Evolutionary conservation across 2,797 vertebrate genomes (phyloP).

Genomic region (Netta rufina): DNA sequence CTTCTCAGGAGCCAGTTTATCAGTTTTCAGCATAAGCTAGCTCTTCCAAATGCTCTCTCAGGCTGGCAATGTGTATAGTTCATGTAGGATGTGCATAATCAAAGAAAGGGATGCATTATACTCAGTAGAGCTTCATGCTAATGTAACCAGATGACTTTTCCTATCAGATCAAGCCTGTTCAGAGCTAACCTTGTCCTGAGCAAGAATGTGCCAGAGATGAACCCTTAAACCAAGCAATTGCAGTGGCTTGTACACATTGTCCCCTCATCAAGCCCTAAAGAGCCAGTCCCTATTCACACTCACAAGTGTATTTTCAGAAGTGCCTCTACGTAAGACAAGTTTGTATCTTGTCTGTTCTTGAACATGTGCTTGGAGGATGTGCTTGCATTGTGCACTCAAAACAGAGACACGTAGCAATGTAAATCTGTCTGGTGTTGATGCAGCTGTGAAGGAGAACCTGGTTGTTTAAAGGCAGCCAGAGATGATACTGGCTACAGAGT

Average conservation of each 20-base stretch:
- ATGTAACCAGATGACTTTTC: background rate
- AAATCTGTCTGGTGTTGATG: background rate
- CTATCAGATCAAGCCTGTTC: background rate
- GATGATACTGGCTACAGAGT: background rate
- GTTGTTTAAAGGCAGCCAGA: background rate
- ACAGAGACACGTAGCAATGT: background rate
- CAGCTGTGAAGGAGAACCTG: background rate
- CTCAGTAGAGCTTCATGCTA: background rate
- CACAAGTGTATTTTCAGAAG: background rate
- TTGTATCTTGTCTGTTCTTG: background rate
- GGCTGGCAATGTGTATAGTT: accelerated
- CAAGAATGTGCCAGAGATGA: background rate
- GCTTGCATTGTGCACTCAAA: background rate
- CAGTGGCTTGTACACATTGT: background rate
- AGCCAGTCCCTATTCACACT: background rate
- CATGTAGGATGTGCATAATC: background rate
- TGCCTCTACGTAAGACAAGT: background rate
- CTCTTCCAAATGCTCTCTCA: background rate
- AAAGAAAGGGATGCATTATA: background rate
- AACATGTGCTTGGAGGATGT: background rate
- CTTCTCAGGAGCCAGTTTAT: background rate
- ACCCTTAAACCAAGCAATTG: background rate
- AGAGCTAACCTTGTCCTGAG: background rate
- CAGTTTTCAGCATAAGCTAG: background rate
- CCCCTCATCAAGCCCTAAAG: background rate